phyloP scores from a whole-genome alignment of 2,797 vertebrate genomes.

The Siniperca obscura region DNA sequence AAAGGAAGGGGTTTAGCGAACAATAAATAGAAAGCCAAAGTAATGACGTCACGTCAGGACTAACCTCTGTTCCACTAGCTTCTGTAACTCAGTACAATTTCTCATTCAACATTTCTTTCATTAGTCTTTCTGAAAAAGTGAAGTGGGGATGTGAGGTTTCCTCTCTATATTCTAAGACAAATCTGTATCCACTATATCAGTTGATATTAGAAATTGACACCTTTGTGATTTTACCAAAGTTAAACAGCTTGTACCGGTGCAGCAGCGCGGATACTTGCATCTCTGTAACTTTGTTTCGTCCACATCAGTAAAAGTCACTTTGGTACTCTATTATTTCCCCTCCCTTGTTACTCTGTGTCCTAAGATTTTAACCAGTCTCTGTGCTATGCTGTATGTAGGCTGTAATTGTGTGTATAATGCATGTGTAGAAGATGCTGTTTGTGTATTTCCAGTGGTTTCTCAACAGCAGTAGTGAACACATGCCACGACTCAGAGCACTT shows the following conservation, averaged over 20 bases:
- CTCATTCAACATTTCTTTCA: neutral
- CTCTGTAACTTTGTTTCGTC: neutral
- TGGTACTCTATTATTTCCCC: neutral
- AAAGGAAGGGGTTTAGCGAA: too few species aligned
- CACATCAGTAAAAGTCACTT: neutral
- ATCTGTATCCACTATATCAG: neutral
- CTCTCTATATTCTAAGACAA: neutral
- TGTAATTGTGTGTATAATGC: neutral
- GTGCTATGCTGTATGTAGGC: neutral
- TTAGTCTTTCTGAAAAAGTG: neutral
- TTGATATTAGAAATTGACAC: neutral
- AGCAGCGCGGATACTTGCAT: neutral
- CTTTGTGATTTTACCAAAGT: neutral
- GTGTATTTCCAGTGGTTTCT: conserved; percentile 21
- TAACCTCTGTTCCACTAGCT: neutral
- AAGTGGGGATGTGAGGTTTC: neutral
- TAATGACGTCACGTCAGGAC: neutral
- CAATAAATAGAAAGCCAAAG: too few species aligned
- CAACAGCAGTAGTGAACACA: conserved; percentile 50
- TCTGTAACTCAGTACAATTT: neutral
- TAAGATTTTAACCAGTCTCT: neutral
- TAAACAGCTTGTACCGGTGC: neutral
- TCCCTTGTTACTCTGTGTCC: neutral
- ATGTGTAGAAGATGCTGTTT: conserved; percentile 6
- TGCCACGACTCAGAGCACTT: conserved; percentile 46